Conservation (phyloP, 2,888 invertebrate genomes). For the Machimus atricapillus region DNA sequence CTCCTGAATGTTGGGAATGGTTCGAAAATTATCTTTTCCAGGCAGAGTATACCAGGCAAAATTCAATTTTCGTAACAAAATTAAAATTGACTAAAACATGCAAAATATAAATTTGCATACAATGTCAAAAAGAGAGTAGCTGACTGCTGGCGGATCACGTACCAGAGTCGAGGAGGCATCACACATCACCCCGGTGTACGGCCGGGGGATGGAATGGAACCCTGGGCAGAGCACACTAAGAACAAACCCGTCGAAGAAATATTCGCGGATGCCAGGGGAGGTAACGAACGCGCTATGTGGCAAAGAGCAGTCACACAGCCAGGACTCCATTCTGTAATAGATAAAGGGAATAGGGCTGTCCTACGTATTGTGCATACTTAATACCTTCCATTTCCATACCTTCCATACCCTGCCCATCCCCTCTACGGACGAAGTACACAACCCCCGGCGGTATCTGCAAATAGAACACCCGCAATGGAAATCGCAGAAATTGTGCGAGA, state of each 20-base stretch:
- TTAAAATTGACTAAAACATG: slow-evolving; percentile 32
- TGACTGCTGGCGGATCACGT: slow-evolving; percentile 23
- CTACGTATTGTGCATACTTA: slow-evolving; percentile 24
- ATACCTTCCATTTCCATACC: background rate
- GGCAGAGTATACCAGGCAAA: background rate
- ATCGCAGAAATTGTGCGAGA: background rate
- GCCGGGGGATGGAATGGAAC: background rate
- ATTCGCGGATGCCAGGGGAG: background rate
- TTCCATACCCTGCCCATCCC: background rate
- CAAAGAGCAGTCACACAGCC: background rate
- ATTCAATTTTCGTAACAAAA: slow-evolving; percentile 19
- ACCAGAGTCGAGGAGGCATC: background rate
- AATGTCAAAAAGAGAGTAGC: slow-evolving; percentile 24
- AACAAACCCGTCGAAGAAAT: background rate
- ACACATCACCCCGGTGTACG: background rate
- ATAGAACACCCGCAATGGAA: background rate
- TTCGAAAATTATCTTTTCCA: background rate
- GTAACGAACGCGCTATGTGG: slow-evolving; percentile 4
- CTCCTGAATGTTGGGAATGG: background rate
- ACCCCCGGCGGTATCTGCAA: background rate
- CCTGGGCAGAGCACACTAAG: background rate
- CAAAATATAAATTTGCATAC: slow-evolving; percentile 27
- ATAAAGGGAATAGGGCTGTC: background rate
- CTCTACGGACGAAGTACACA: background rate
- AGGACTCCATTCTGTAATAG: background rate